These are phyloP conservation scores for Nezara viridula DNA, from an alignment of 2,888 invertebrate species.

Conservation along the genomic window DNA sequence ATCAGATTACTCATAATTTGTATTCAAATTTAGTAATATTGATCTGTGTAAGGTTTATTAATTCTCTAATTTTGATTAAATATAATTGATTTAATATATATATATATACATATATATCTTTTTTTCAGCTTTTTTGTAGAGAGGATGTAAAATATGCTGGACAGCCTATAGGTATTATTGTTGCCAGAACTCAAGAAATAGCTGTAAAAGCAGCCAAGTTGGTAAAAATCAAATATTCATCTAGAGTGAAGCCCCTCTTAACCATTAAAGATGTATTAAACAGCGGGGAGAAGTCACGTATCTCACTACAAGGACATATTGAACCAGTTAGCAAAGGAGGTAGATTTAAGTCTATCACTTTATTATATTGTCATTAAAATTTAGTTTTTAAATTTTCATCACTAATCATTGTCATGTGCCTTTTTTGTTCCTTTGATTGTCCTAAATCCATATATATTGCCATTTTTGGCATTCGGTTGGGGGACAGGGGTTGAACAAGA, in stretches of 20 bases:
- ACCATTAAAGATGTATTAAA: constrained; percentile 64
- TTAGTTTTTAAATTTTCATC: not conserved
- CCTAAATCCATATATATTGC: too few relatives aligned
- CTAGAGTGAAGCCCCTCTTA: constrained; percentile 67
- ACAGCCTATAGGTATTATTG: constrained; percentile 82
- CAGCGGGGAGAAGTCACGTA: constrained; percentile 63
- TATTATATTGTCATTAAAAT: not conserved
- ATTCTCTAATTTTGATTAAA: too few relatives aligned
- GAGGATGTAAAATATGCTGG: constrained; percentile 75
- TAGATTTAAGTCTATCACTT: not conserved
- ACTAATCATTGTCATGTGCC: not conserved
- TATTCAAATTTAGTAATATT: not conserved
- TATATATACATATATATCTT: not conserved
- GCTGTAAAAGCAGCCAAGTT: constrained; percentile 75
- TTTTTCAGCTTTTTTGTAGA: constrained; percentile 65
- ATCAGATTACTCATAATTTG: too few relatives aligned
- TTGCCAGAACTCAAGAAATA: constrained; percentile 75
- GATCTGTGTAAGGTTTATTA: too few relatives aligned
- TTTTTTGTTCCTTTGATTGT: too few relatives aligned
- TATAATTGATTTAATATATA: too few relatives aligned
- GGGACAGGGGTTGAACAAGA: too few relatives aligned
- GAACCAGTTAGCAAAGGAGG: constrained; percentile 30
- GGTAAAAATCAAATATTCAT: constrained; percentile 74
- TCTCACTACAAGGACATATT: constrained; percentile 44
- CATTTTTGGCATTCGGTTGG: too few relatives aligned